Conservation (phyloP, 2,797 vertebrate species). For the Takifugu ocellatus region DNA sequence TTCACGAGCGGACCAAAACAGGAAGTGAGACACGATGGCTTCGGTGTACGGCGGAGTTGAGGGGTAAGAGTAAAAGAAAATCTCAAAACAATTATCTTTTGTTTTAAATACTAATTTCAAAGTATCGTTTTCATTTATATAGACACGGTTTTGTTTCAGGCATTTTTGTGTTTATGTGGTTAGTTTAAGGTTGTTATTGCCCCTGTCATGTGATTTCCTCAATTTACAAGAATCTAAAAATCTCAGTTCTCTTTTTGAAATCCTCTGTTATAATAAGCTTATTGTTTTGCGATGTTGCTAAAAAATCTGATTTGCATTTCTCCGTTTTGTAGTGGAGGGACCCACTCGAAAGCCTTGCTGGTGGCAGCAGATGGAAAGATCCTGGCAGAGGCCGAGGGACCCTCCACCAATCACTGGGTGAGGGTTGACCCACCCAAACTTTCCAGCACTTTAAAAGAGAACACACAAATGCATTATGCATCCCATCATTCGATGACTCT, state of each 20-base stretch:
- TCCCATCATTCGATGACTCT: too few species aligned
- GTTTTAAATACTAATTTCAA: not conserved
- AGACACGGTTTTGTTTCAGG: too few species aligned
- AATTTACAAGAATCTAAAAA: not conserved
- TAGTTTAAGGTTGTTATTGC: not conserved
- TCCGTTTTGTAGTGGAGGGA: slow-evolving; percentile 77
- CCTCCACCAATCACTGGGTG: slow-evolving; percentile 93
- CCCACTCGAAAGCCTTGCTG: slow-evolving; percentile 83
- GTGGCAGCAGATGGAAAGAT: slow-evolving; percentile 80
- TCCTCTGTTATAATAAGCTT: not conserved
- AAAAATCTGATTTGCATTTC: not conserved
- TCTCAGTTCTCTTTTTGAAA: too few species aligned
- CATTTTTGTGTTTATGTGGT: too few species aligned
- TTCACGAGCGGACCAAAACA: slow-evolving; percentile 25
- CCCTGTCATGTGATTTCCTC: not conserved
- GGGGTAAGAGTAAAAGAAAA: slow-evolving; percentile 64
- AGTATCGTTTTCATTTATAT: not conserved
- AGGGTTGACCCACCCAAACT: not conserved
- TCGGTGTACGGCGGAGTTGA: slow-evolving; percentile 76
- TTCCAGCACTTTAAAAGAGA: too few species aligned
- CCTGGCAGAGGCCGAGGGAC: slow-evolving; percentile 81
- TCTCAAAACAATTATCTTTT: accelerated
- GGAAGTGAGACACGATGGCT: slow-evolving; percentile 65
- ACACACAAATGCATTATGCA: too few species aligned
- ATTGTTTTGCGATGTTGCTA: not conserved